phyloP scores from a whole-genome alignment of 2,797 vertebrate species.

The Crocodylus rhombifer region DNA sequence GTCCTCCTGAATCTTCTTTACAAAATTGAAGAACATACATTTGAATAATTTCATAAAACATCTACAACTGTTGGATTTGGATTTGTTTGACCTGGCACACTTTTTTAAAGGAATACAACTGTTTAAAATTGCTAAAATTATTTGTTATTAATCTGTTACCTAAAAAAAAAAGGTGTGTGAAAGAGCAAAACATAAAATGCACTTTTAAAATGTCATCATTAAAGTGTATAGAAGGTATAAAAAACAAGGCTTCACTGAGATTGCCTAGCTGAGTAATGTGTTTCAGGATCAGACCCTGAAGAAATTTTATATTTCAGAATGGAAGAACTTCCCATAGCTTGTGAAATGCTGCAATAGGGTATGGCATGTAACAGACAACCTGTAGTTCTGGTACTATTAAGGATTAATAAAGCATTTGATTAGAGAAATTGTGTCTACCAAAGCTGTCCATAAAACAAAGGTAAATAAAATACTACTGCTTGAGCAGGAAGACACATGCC shows the following conservation, averaged over 20 bases:
- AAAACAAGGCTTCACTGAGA: background rate
- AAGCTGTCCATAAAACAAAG: background rate
- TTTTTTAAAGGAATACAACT: background rate
- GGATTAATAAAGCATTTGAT: background rate
- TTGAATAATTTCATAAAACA: no score
- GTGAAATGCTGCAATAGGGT: background rate
- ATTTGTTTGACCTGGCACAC: background rate
- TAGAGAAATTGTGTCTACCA: background rate
- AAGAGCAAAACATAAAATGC: background rate
- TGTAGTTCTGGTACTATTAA: background rate
- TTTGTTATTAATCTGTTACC: background rate
- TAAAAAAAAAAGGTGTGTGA: background rate
- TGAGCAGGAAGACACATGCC: fast-evolving
- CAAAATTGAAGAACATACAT: no score
- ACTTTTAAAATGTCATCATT: background rate
- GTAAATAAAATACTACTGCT: background rate
- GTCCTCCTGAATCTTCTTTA: no score
- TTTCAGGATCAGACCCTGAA: background rate
- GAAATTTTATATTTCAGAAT: no score
- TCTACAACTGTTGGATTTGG: background rate
- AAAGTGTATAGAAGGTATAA: background rate
- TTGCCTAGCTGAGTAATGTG: background rate
- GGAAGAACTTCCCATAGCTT: no score
- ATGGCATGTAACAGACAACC: background rate
- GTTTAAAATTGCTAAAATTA: background rate